Evolutionary conservation across 2,888 invertebrate species (phyloP), one percentile per base, ranked within the genome.

Genomic region (Acrobasis repandana): DNA sequence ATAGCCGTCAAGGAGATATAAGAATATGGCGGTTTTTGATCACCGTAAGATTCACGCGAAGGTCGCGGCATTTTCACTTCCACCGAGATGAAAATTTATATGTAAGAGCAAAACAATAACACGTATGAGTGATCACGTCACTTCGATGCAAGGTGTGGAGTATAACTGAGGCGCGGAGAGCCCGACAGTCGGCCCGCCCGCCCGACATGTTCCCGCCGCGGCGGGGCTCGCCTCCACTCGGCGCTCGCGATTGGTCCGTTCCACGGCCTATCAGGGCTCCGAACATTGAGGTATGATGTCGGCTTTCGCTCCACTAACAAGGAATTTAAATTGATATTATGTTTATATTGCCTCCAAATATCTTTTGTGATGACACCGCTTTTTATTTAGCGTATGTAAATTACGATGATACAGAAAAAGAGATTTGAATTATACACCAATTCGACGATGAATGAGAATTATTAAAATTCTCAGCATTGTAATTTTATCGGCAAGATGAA

Each of bases 11-110:
- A 91, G 58, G 98, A 97, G 73, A 98, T 98, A 90, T 98, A 98
- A 46, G 98, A 98, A 85, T 98, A 98, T n/a, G 98, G 98, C 61
- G 98, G 98, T 86, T 98, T 98, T 90, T 98, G 97, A 86, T 98
- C 98, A 86, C 98, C 97, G 91, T 98, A 98, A 61, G 97, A 96
- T 89, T 97, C 97, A 76, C 98, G 95, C 77, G 97, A 97, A 73
- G 98, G 98, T 83, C 98, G 95, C 85, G 99, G 98, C 98, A 98
- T 98, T 64, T 70, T 90, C 88, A 85, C 89, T 83, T 70, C 67
- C 74, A 75, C 73, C 64, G 67, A 63, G 63, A 63, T 56, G 56
- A 69, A 62, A 72, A 67, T 59, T 63, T 72, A 66, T 59, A 63
- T 74, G 16, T 50, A 71, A 68, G 72, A 62, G 66, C 64, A 73